Percentiles rank a stretch among this genome's conserved stretches.
These are phyloP conservation scores for Lepus americanus DNA, from an alignment of 2,113 vertebrate species.

Conservation along the genomic window DNA sequence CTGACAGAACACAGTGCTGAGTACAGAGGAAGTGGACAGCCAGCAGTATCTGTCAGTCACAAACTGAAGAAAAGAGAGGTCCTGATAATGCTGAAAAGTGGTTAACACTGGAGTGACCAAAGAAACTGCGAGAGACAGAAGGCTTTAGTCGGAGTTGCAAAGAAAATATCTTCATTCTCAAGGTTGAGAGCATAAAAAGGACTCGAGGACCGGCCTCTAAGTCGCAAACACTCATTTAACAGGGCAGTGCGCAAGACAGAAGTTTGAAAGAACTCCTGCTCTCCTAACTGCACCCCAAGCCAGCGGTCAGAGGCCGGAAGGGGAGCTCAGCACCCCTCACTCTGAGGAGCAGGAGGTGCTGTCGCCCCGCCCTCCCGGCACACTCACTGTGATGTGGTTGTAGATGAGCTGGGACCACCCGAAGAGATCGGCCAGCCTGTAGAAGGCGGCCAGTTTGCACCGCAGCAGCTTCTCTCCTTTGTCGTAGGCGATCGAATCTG, in stretches of 20 bases:
- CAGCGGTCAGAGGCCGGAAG: background rate
- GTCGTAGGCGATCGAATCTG: conserved; percentile 98
- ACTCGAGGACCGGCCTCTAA: conserved; percentile 47
- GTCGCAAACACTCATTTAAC: conserved; percentile 43
- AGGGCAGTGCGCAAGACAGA: background rate
- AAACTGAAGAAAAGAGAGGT: background rate
- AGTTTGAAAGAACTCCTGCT: background rate
- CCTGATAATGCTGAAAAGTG: background rate
- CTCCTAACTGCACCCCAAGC: background rate
- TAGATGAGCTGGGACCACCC: conserved; percentile 99
- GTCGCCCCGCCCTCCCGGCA: no score
- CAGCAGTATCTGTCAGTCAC: background rate
- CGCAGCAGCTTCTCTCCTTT: conserved; percentile 97
- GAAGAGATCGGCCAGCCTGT: conserved; percentile 96
- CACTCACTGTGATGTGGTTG: conserved; percentile 98
- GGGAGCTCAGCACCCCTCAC: conserved; percentile 51
- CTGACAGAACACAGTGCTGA: background rate
- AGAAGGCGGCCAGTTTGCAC: conserved; percentile 97
- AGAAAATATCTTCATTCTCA: background rate
- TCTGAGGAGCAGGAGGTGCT: conserved; percentile 43
- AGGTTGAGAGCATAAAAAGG: background rate
- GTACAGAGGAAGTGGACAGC: background rate
- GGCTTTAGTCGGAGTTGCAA: background rate
- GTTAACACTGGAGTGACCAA: background rate
- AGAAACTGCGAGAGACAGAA: background rate